These are phyloP conservation scores for Pomacea canaliculata DNA, from an alignment of 2,888 invertebrate species.

Conservation along the genomic window DNA sequence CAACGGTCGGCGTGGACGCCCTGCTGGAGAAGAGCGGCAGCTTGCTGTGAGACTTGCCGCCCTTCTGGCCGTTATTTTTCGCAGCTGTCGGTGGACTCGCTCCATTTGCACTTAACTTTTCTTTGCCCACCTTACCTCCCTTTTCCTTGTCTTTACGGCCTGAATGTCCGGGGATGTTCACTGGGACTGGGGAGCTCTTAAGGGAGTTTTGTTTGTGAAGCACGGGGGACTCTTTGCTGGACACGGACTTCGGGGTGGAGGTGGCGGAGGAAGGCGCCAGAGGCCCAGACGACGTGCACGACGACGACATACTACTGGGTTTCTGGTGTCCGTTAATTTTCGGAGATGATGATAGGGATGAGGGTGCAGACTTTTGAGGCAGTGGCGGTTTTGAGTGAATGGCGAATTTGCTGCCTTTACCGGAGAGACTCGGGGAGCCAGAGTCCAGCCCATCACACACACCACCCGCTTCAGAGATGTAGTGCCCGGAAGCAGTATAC, in stretches of 20 bases:
- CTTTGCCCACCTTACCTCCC: slow-evolving; percentile 17
- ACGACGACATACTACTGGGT: slow-evolving; percentile 24
- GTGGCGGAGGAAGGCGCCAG: slow-evolving; percentile 30
- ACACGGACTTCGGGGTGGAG: slow-evolving; percentile 32
- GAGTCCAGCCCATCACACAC: not conserved
- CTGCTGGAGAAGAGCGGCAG: slow-evolving; percentile 26
- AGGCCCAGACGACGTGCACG: slow-evolving; percentile 27
- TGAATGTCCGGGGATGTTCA: slow-evolving; percentile 18
- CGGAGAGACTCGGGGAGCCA: slow-evolving; percentile 17
- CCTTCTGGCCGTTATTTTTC: slow-evolving; percentile 5
- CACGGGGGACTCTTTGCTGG: slow-evolving; percentile 28
- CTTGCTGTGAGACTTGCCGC: slow-evolving; percentile 26
- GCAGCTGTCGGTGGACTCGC: slow-evolving; percentile 23
- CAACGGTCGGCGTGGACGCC: slow-evolving; percentile 21
- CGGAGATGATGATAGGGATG: slow-evolving; percentile 24
- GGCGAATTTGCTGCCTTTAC: slow-evolving; percentile 32
- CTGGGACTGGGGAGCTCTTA: slow-evolving; percentile 25
- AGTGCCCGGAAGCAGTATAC: slow-evolving; percentile 18
- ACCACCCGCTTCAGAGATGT: not conserved
- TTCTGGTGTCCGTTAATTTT: slow-evolving; percentile 27
- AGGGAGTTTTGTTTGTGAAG: slow-evolving; percentile 26
- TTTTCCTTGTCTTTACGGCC: slow-evolving; percentile 23
- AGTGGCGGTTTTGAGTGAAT: slow-evolving; percentile 52
- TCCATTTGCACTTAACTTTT: slow-evolving; percentile 18
- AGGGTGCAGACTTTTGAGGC: slow-evolving; percentile 47